Evolutionary conservation across 2,888 invertebrate species (phyloP), one percentile per base, ranked within the genome.

Genomic region (Ptycholaimellus sp.): DNA sequence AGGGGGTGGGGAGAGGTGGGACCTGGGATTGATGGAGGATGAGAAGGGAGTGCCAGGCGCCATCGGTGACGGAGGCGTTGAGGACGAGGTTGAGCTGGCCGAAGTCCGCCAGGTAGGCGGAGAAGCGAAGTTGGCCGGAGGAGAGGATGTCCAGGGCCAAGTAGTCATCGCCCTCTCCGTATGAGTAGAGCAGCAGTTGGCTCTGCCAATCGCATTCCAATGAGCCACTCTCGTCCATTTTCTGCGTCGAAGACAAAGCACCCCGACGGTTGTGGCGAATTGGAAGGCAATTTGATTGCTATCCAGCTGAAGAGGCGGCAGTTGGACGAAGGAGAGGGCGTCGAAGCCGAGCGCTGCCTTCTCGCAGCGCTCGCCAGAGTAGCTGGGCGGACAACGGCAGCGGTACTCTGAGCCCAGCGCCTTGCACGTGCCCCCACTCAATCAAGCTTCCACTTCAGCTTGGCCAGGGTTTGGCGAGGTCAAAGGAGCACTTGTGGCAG

Each of bases 261-360:
- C 30, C 30, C 11, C 17, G 58, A 80, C 80, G 2, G 77, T 76
- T 0, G 85, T 87, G 1, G 85, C 53, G 60, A 85, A 82, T 38
- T 79, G 73, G 37, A 87, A 72, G 0, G 78, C 76, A 44, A 87
- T 78, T 52, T 82, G 81, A 57, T 85, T 85, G 2, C 80, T 81
- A 33, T 74, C 76, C 1, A 78, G 72, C 57, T 81, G 79, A 46
- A 87, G 60, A 0, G 80, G 67, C 2, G 76, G 72, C 59, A 83
- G 85, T 20, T 76, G 71, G 76, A 83, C 78, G 58, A 71, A 87
- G 0, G 85, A 85, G 0, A 82, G 65, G 50, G 79, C 78, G 38
- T 71, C 71, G 61, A 90, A 90, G 16, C 85, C 82, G 56, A 71
- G 79, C 2, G 81, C n/a, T n/a, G n/a, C n/a, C n/a, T n/a, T n/a